Percentiles rank a stretch among this genome's conserved stretches.
Conservation (phyloP, 2,797 vertebrate genomes). For the Rhinella marina region DNA sequence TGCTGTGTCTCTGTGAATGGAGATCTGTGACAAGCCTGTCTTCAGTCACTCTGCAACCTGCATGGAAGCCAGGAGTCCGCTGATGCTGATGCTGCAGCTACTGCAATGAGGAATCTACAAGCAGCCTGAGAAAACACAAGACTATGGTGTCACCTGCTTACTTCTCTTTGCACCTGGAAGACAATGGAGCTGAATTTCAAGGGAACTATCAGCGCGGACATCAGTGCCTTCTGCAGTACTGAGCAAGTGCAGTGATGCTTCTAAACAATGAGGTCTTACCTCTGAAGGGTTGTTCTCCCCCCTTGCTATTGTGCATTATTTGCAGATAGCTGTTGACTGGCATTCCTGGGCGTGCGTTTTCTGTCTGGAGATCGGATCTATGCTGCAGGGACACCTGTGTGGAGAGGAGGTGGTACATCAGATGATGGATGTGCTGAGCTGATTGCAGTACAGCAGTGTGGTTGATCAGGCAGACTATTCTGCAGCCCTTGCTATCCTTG, state of each 20-base stretch:
- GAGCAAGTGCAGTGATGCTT: slow-evolving; percentile 53
- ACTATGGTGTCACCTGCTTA: slow-evolving; percentile 55
- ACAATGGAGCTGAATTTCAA: slow-evolving; percentile 45
- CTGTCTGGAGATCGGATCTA: slow-evolving; percentile 41
- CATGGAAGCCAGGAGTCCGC: slow-evolving; percentile 8
- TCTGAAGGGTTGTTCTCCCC: slow-evolving; percentile 38
- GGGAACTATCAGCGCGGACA: slow-evolving; percentile 29
- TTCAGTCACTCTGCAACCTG: slow-evolving; percentile 48
- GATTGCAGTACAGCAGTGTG: slow-evolving; percentile 53
- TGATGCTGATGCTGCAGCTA: slow-evolving; percentile 19
- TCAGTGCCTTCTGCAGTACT: slow-evolving; percentile 37
- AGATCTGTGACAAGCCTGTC: slow-evolving; percentile 51
- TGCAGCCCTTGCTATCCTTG: slow-evolving; percentile 67
- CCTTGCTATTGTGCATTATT: slow-evolving; percentile 45
- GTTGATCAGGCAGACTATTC: slow-evolving; percentile 39
- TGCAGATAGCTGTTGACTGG: slow-evolving; percentile 52
- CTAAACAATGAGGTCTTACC: slow-evolving; percentile 55
- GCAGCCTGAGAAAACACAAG: slow-evolving; percentile 15
- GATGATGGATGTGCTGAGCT: slow-evolving; percentile 49
- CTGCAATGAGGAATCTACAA: slow-evolving; percentile 35
- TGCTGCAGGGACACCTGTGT: slow-evolving; percentile 51
- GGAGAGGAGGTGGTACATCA: slow-evolving; percentile 19
- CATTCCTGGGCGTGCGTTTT: slow-evolving; percentile 39
- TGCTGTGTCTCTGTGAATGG: slow-evolving; percentile 44
- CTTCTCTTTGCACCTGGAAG: slow-evolving; percentile 35